Percentiles rank a stretch among this genome's conserved stretches.
These are phyloP conservation scores for Latrodectus geometricus DNA, from an alignment of 1,140 invertebrate species.

Conservation along the genomic window DNA sequence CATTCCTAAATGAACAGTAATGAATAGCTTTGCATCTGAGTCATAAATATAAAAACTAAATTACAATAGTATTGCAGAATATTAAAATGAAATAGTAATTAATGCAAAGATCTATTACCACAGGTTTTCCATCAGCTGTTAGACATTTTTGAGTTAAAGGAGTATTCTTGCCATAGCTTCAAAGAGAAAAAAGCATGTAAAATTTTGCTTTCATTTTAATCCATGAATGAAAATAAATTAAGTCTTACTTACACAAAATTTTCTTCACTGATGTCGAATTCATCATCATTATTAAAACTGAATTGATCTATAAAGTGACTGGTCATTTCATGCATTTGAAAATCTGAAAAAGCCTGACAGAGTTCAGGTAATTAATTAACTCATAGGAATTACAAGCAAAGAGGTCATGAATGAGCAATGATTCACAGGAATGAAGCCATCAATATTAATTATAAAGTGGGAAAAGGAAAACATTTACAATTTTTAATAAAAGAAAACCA, in stretches of 20 bases:
- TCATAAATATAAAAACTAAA: too few relatives aligned
- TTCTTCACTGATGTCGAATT: slow-evolving; percentile 77
- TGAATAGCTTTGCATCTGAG: too few relatives aligned
- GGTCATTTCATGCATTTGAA: slow-evolving; percentile 75
- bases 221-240: slow-evolving; percentile 12
- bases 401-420: too few relatives aligned
- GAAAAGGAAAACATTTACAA: too few relatives aligned
- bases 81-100: too few relatives aligned
- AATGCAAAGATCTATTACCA: neutral
- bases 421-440: too few relatives aligned
- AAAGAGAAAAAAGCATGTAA: neutral
- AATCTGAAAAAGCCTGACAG: slow-evolving; percentile 74
- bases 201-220: neutral
- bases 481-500: too few relatives aligned
- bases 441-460: too few relatives aligned
- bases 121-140: slow-evolving; percentile 15
- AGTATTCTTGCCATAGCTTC: slow-evolving; percentile 23
- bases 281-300: slow-evolving; percentile 77
- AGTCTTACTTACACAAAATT: slow-evolving; percentile 71
- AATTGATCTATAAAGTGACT: slow-evolving; percentile 76
- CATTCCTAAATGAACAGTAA: too few relatives aligned
- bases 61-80: too few relatives aligned
- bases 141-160: slow-evolving; percentile 37
- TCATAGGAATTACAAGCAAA: too few relatives aligned
- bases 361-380: neutral